Evolutionary conservation across 2,797 vertebrate genomes (phyloP).

Genomic region (Betta splendens): DNA sequence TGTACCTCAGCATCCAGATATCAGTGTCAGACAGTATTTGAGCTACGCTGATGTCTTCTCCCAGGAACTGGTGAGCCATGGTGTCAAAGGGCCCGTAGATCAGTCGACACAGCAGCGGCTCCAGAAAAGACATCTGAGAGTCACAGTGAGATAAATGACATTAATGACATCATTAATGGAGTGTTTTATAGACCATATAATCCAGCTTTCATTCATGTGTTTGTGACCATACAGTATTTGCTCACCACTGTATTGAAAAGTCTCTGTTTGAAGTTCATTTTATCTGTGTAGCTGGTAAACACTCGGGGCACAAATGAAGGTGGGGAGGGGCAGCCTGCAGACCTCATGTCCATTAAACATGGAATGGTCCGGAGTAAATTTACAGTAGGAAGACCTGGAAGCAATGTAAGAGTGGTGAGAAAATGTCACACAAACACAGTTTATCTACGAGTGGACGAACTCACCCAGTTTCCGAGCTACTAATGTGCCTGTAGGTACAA

Average conservation of each 20-base stretch:
- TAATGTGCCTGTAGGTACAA: constrained; percentile 74
- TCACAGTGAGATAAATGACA: too few species aligned
- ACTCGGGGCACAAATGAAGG: constrained; percentile 82
- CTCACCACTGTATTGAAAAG: constrained; percentile 81
- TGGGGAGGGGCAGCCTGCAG: constrained; percentile 76
- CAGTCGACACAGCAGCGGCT: constrained; percentile 63
- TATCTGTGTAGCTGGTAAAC: constrained; percentile 74
- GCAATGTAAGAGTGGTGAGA: background rate
- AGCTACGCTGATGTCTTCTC: constrained; percentile 58
- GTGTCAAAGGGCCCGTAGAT: constrained; percentile 66
- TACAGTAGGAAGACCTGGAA: constrained; percentile 71
- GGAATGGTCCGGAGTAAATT: constrained; percentile 69
- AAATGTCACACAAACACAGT: background rate
- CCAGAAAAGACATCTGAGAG: constrained; percentile 59
- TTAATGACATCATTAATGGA: too few species aligned
- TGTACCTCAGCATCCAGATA: constrained; percentile 67
- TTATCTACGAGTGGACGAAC: background rate
- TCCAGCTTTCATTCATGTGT: background rate
- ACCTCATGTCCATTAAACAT: constrained; percentile 70
- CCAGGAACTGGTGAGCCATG: constrained; percentile 64
- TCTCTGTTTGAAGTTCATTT: constrained; percentile 84
- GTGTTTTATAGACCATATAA: too few species aligned
- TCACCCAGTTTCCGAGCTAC: constrained; percentile 75
- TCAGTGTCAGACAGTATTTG: constrained; percentile 64
- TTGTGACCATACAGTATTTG: rapidly evolving